Conservation (phyloP, 2,113 vertebrate species). For the Phalacrocorax aristotelis region DNA sequence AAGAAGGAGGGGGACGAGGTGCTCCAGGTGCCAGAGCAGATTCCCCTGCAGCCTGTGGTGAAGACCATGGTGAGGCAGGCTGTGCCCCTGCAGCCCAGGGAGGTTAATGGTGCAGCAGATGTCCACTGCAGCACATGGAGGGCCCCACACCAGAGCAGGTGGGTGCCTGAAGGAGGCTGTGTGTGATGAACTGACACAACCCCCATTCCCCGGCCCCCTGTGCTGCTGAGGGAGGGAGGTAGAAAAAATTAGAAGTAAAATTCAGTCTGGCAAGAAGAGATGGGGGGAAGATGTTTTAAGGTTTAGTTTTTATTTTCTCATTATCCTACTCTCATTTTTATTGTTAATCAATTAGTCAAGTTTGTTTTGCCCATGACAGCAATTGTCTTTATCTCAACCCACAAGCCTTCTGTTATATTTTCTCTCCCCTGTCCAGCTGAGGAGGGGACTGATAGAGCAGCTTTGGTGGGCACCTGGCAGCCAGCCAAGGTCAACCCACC, state of each 20-base stretch:
- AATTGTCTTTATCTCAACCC: not conserved
- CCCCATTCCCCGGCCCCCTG: no score
- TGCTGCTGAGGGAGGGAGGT: no score
- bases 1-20: no score
- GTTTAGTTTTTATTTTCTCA: not conserved
- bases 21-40: no score
- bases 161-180: no score
- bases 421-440: not conserved
- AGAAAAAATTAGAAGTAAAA: not conserved
- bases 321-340: not conserved
- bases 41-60: no score
- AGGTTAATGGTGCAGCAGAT: no score
- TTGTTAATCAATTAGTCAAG: not conserved
- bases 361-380: no score
- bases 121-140: not conserved
- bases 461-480: not conserved
- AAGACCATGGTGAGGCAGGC: no score
- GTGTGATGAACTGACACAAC: not conserved
- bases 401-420: fast-evolving
- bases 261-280: not conserved
- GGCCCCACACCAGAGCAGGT: not conserved
- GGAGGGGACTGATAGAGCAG: not conserved
- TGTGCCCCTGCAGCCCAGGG: no score
- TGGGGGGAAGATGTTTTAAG: not conserved
- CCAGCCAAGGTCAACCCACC: not conserved